phyloP scores from a whole-genome alignment of 1,140 invertebrate species.

The Mactra quadrangularis region DNA sequence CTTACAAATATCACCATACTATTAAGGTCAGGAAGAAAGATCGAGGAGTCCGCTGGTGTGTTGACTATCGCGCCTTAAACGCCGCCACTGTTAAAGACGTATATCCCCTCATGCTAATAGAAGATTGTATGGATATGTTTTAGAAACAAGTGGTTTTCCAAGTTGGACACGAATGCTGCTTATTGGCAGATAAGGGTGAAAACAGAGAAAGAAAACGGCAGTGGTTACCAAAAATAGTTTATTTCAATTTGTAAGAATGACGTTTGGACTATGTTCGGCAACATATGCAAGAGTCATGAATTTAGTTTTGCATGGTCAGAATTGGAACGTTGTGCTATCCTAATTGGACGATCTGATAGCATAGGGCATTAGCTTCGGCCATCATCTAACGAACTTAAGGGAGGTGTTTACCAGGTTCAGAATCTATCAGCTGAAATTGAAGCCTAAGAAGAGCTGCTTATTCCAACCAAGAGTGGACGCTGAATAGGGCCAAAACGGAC shows the following conservation, averaged over 20 bases:
- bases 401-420: conserved; percentile 26
- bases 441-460: conserved; percentile 17
- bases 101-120: too few relatives aligned
- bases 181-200: too few relatives aligned
- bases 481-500: conserved; percentile 15
- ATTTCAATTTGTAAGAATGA: too few relatives aligned
- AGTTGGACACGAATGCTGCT: too few relatives aligned
- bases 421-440: conserved; percentile 25
- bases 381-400: conserved; percentile 22
- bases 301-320: conserved; percentile 18
- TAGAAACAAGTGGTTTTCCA: too few relatives aligned
- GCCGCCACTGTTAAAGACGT: conserved; percentile 7
- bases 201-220: too few relatives aligned
- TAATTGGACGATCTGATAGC: conserved; percentile 34
- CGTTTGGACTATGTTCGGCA: too few relatives aligned
- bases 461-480: conserved; percentile 33
- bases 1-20: conserved; percentile 7
- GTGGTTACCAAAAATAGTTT: too few relatives aligned
- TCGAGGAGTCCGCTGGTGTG: too few relatives aligned
- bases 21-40: conserved; percentile 17
- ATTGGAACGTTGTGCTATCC: neutral
- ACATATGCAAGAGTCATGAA: conserved; percentile 16
- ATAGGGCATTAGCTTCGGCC: neutral
- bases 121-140: too few relatives aligned
- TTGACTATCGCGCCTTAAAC: conserved; percentile 26